Conservation (phyloP, 2,113 vertebrate species). For the Upupa epops region DNA sequence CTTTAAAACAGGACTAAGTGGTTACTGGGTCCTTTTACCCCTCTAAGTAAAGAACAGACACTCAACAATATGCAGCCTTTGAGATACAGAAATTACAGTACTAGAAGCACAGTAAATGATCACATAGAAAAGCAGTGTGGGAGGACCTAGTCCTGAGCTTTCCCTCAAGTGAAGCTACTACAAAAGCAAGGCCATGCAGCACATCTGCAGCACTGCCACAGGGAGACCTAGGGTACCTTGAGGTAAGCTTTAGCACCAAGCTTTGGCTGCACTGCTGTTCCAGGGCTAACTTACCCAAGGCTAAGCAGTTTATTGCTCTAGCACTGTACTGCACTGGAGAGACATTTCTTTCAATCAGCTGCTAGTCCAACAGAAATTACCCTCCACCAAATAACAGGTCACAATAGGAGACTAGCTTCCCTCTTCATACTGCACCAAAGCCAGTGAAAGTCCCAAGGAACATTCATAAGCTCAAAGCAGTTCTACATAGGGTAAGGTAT, state of each 20-base stretch:
- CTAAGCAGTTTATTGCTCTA: neutral
- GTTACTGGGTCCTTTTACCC: neutral
- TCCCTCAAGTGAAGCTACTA: neutral
- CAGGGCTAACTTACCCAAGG: neutral
- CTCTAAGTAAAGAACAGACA: neutral
- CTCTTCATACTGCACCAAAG: rapidly evolving
- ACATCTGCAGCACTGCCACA: neutral
- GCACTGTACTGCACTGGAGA: neutral
- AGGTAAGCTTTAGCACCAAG: neutral
- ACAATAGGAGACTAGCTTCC: neutral
- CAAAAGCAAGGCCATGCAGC: rapidly evolving
- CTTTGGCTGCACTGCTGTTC: neutral
- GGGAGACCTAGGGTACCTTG: rapidly evolving
- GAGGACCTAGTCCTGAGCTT: neutral
- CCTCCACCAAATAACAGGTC: neutral
- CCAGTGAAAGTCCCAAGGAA: neutral
- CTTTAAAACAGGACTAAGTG: neutral
- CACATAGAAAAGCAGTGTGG: neutral
- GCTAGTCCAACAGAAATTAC: neutral
- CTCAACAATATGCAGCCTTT: neutral
- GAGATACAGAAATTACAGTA: neutral
- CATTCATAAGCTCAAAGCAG: neutral
- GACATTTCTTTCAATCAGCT: neutral
- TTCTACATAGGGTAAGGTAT: neutral
- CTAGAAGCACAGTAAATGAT: neutral